Evolutionary conservation across 2,888 invertebrate genomes (phyloP).

Genomic region (Drosophila bunnanda): DNA sequence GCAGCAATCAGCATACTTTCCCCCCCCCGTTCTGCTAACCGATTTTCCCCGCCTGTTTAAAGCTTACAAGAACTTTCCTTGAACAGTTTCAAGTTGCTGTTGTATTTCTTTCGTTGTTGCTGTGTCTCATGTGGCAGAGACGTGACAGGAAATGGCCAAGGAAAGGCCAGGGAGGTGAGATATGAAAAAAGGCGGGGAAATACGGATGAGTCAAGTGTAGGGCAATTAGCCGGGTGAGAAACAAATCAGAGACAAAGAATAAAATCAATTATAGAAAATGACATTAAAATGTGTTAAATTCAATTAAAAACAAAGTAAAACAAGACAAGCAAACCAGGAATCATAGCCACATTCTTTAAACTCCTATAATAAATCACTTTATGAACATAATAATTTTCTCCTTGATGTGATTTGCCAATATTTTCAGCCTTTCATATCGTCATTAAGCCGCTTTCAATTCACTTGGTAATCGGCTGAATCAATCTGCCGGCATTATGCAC

Average conservation of each 20-base stretch:
- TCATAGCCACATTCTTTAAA: too few species aligned
- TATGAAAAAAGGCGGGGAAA: not conserved
- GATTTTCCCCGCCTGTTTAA: not conserved
- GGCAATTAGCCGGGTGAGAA: constrained; percentile 10
- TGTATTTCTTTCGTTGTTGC: not conserved
- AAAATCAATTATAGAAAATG: not conserved
- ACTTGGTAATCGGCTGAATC: constrained; percentile 8
- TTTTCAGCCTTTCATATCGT: not conserved
- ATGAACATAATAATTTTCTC: not conserved
- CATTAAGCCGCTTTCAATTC: constrained; percentile 23
- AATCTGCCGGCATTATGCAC: constrained; percentile 16
- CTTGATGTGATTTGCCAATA: not conserved
- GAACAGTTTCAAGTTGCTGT: constrained; percentile 20
- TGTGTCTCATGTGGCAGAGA: constrained; percentile 18
- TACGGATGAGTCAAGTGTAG: constrained; percentile 29
- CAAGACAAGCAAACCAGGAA: not conserved
- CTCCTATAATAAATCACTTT: not conserved
- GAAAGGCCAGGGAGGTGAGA: not conserved
- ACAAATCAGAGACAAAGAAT: not conserved
- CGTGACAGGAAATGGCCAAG: constrained; percentile 41
- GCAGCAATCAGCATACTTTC: constrained; percentile 10
- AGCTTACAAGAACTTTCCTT: constrained; percentile 12
- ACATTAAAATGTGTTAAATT: not conserved
- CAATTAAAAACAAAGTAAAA: not conserved
- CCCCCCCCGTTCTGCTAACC: too few species aligned